These are phyloP conservation scores for Pecten maximus DNA, from an alignment of 2,888 invertebrate species.

Conservation along the genomic window DNA sequence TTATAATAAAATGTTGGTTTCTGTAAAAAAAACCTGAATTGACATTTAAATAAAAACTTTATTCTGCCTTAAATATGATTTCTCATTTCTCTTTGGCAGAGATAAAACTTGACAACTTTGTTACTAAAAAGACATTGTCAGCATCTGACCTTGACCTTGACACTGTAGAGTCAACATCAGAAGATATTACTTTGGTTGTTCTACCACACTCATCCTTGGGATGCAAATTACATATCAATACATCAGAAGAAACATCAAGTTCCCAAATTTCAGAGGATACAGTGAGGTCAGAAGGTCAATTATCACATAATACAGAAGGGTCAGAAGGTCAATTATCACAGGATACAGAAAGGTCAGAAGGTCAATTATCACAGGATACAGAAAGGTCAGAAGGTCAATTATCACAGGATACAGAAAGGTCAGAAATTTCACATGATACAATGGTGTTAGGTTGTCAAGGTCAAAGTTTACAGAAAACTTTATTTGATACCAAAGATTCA, in stretches of 20 bases:
- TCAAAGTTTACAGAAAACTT: background rate
- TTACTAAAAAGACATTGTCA: conserved; percentile 38
- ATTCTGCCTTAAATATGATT: no score
- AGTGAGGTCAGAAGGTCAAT: background rate
- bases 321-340: background rate
- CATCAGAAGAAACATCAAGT: background rate
- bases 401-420: background rate
- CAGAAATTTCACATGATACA: background rate
- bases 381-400: background rate
- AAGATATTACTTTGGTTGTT: background rate
- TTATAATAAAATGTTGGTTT: no score
- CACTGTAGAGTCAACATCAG: background rate
- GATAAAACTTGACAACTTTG: conserved; percentile 56
- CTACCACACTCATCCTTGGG: background rate
- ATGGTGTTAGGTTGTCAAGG: background rate
- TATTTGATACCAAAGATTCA: background rate
- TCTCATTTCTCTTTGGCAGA: conserved; percentile 43
- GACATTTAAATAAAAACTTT: no score
- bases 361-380: background rate
- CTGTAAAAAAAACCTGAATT: no score
- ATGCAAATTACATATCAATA: conserved; percentile 36
- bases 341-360: conserved; percentile 33
- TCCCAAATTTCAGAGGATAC: background rate
- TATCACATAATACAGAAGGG: background rate
- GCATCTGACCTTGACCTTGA: conserved; percentile 21